These are phyloP conservation scores for Heptascelio sp. DNA, from an alignment of 2,888 invertebrate species.

Conservation along the genomic window DNA sequence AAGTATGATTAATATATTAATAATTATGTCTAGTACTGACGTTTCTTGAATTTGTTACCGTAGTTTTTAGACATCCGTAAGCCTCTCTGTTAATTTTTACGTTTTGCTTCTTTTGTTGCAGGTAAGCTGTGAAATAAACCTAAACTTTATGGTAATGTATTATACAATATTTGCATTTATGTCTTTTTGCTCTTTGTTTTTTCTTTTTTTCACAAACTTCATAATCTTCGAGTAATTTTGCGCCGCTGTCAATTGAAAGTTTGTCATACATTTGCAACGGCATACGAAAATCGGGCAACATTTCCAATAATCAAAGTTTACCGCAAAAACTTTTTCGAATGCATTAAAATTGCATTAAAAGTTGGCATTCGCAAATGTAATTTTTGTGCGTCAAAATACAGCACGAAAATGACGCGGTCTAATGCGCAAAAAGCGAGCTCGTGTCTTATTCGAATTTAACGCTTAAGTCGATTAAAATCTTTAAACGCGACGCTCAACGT, in stretches of 20 bases:
- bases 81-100: too few species aligned
- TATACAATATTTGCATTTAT: slow-evolving; percentile 13
- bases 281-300: slow-evolving; percentile 49
- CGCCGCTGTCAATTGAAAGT: slow-evolving; percentile 24
- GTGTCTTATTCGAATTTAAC: slow-evolving; percentile 39
- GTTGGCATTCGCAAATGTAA: slow-evolving; percentile 35
- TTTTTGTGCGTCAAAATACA: slow-evolving; percentile 8
- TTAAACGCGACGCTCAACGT: slow-evolving; percentile 42
- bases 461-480: slow-evolving; percentile 44
- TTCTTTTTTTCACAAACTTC: neutral
- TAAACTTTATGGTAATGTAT: slow-evolving; percentile 8
- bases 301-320: slow-evolving; percentile 64
- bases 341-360: slow-evolving; percentile 56
- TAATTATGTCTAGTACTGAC: too few species aligned
- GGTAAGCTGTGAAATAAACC: neutral
- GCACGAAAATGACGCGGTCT: neutral
- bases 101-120: slow-evolving; percentile 31
- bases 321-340: slow-evolving; percentile 25
- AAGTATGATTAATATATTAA: too few species aligned
- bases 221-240: slow-evolving; percentile 37
- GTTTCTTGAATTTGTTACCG: too few species aligned
- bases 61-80: too few species aligned
- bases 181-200: slow-evolving; percentile 16
- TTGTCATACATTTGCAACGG: slow-evolving; percentile 29
- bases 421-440: neutral